phyloP scores from a whole-genome alignment of 2,888 invertebrate species.

The Cabera pusaria region DNA sequence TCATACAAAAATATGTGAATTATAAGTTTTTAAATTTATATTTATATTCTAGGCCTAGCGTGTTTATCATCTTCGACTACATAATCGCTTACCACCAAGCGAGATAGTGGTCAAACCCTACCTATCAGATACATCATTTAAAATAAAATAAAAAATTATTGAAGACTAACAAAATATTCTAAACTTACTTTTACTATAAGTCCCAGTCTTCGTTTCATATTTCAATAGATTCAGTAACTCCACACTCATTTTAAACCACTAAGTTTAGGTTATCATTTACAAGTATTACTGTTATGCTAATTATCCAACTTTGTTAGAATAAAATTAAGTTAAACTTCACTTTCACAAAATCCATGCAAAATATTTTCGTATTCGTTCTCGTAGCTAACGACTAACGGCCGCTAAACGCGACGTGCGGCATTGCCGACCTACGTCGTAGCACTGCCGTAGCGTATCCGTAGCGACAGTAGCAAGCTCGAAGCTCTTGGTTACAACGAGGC shows the following conservation, averaged over 20 bases:
- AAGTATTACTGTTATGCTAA: too few relatives aligned
- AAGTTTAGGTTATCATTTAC: conserved; percentile 32
- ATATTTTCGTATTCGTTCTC: conserved; percentile 31
- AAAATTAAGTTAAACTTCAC: conserved; percentile 18
- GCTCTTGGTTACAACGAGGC: conserved; percentile 7
- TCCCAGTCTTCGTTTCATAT: conserved; percentile 51
- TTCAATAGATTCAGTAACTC: conserved; percentile 57
- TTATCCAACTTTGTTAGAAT: conserved; percentile 23
- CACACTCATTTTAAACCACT: conserved; percentile 64
- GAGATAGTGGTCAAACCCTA: too few relatives aligned
- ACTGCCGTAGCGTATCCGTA: conserved; percentile 52
- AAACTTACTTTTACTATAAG: conserved; percentile 54
- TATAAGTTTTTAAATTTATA: too few relatives aligned
- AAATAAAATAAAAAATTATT: too few relatives aligned
- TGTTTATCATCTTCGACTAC: too few relatives aligned
- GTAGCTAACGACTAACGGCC: conserved; percentile 42
- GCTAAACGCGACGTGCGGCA: conserved; percentile 58
- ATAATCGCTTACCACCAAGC: too few relatives aligned
- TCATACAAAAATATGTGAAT: too few relatives aligned
- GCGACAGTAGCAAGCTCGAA: conserved; percentile 24
- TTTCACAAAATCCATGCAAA: conserved; percentile 4
- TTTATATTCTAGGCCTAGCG: too few relatives aligned
- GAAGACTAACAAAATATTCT: too few relatives aligned
- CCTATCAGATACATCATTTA: too few relatives aligned
- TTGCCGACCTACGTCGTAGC: conserved; percentile 71